These are phyloP conservation scores for Masnerella sp. DNA, from an alignment of 2,888 invertebrate genomes.

Conservation along the genomic window DNA sequence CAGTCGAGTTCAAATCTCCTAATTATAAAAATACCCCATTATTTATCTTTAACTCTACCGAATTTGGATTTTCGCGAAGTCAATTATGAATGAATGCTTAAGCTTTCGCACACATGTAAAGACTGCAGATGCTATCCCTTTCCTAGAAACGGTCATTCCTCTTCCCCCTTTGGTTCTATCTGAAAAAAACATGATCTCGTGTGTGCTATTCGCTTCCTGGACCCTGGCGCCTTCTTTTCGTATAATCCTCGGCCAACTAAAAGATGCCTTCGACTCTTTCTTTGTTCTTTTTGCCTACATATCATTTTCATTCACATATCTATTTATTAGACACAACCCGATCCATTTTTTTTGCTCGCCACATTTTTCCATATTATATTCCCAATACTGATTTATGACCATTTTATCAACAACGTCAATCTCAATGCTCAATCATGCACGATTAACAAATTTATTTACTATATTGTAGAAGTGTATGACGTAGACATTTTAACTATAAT, in stretches of 20 bases:
- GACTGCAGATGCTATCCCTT: conserved; percentile 63
- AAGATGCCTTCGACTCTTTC: conserved; percentile 54
- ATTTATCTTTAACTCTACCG: too few relatives aligned
- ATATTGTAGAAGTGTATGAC: too few relatives aligned
- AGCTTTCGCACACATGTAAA: conserved; percentile 53
- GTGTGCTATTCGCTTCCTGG: conserved; percentile 26
- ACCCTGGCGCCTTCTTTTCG: conserved; percentile 51
- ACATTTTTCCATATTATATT: conserved; percentile 29
- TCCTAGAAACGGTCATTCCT: conserved; percentile 63
- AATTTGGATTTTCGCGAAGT: conserved; percentile 27
- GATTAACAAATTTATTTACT: background rate
- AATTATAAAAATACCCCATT: background rate
- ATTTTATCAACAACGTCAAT: conserved; percentile 22
- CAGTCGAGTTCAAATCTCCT: too few relatives aligned
- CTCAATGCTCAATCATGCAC: conserved; percentile 1
- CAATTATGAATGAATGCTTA: conserved; percentile 54
- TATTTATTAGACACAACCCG: conserved; percentile 46
- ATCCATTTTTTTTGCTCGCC: conserved; percentile 32
- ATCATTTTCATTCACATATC: conserved; percentile 66
- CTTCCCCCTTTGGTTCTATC: too few relatives aligned
- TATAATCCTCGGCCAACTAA: too few relatives aligned
- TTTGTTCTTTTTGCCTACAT: conserved; percentile 52
- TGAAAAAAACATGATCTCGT: conserved; percentile 43
- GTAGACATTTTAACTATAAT: too few relatives aligned
- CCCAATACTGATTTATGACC: conserved; percentile 43